These are phyloP conservation scores for Ochlodes sylvanus DNA, from an alignment of 2,888 invertebrate genomes.

Conservation along the genomic window DNA sequence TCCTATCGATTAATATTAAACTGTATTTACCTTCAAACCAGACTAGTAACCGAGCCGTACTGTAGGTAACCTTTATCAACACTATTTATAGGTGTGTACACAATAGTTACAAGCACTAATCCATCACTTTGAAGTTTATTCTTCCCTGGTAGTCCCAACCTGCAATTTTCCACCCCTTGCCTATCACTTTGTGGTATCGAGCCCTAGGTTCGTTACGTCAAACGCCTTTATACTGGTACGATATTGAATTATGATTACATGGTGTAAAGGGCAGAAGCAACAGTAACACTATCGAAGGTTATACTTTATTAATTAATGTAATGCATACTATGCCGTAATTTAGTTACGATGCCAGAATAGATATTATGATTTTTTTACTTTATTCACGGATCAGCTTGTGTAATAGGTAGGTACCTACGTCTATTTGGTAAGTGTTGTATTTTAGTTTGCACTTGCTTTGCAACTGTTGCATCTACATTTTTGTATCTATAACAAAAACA, in stretches of 20 bases:
- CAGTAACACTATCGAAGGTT: background rate
- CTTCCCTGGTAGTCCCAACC: constrained; percentile 1
- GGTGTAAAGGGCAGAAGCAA: background rate
- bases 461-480: no score
- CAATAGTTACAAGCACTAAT: constrained; percentile 25
- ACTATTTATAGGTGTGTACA: constrained; percentile 30
- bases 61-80: constrained; percentile 26
- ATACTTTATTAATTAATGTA: background rate
- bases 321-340: background rate
- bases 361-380: background rate
- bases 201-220: background rate
- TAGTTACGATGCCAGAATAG: background rate
- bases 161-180: constrained; percentile 26
- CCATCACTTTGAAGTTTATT: constrained; percentile 24
- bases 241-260: constrained; percentile 5
- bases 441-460: no score
- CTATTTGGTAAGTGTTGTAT: no score
- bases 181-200: background rate
- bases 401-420: no score
- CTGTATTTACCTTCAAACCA: no score
- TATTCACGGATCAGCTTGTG: no score
- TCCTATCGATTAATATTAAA: no score
- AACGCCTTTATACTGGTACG: background rate
- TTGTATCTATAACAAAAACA: no score
- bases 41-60: background rate